phyloP scores from a whole-genome alignment of 53 echinoderm and acorn worm species.

The Astropecten irregularis region DNA sequence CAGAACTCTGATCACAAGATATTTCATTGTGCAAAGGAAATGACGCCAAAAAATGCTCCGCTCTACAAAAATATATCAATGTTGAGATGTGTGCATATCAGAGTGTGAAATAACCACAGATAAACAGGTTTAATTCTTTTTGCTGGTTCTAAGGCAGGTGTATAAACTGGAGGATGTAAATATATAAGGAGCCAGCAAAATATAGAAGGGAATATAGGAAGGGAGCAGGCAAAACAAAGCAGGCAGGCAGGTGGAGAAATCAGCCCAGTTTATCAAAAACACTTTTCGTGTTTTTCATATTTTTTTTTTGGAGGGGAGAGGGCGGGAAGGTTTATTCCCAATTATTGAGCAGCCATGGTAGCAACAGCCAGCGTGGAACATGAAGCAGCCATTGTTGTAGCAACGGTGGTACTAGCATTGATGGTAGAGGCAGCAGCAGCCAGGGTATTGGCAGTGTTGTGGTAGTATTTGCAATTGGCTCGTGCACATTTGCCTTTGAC shows the following conservation, averaged over 20 bases:
- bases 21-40: no score
- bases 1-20: no score
- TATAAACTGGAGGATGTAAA: no score
- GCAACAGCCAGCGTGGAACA: constrained; percentile 54
- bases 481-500: constrained; percentile 99
- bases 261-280: no score
- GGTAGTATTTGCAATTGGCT: constrained; percentile 99
- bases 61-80: no score
- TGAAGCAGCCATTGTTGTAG: constrained; percentile 35
- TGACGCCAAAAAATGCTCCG: no score
- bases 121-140: no score
- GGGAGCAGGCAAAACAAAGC: constrained; percentile 38
- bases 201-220: neutral
- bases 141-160: no score
- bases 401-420: constrained; percentile 43
- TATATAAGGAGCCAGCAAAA: constrained; percentile 40
- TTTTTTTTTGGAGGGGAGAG: neutral
- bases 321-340: neutral
- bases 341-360: constrained; percentile 62
- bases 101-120: no score
- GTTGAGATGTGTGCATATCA: no score
- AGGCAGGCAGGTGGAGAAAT: constrained; percentile 41
- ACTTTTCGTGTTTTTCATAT: no score
- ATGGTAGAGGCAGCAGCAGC: neutral
- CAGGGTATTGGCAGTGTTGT: constrained; percentile 60